A percentile compares a stretch with the other conserved stretches of the same genome.
Conservation (phyloP, 2,797 vertebrate species). For the Diplodus puntazzo region DNA sequence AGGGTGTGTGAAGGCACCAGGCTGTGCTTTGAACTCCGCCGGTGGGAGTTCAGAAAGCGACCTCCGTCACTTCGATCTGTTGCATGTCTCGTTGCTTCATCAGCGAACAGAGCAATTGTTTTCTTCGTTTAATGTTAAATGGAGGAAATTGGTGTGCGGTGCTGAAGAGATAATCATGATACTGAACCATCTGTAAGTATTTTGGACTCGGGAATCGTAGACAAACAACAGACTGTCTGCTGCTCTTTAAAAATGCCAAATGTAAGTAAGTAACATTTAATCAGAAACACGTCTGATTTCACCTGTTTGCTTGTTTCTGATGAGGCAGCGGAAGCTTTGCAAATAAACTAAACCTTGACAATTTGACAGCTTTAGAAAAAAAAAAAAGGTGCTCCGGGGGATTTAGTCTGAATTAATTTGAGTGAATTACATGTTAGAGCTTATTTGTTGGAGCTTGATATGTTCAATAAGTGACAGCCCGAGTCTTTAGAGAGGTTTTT, state of each 20-base stretch:
- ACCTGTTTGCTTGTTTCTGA: neutral
- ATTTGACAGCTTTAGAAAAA: neutral
- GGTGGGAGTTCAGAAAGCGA: neutral
- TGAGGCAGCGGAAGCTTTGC: neutral
- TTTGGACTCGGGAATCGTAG: neutral
- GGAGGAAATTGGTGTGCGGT: neutral
- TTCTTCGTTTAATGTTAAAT: neutral
- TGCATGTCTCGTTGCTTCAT: neutral
- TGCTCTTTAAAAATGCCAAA: neutral
- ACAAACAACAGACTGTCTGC: neutral
- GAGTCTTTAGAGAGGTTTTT: neutral
- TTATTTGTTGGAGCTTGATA: neutral
- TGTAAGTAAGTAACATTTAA: neutral
- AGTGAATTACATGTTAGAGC: neutral
- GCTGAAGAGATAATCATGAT: neutral
- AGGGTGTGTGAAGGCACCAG: neutral
- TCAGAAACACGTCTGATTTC: neutral
- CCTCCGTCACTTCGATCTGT: neutral
- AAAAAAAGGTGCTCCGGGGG: neutral
- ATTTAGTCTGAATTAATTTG: neutral
- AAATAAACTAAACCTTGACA: neutral
- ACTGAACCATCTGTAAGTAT: neutral
- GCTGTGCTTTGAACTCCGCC: neutral
- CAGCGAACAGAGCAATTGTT: neutral
- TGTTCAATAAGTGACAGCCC: neutral